Evolutionary conservation across 2,888 invertebrate species (phyloP), one percentile per base, ranked within the genome.

Genomic region (Drosophila pseudotalamancana): DNA sequence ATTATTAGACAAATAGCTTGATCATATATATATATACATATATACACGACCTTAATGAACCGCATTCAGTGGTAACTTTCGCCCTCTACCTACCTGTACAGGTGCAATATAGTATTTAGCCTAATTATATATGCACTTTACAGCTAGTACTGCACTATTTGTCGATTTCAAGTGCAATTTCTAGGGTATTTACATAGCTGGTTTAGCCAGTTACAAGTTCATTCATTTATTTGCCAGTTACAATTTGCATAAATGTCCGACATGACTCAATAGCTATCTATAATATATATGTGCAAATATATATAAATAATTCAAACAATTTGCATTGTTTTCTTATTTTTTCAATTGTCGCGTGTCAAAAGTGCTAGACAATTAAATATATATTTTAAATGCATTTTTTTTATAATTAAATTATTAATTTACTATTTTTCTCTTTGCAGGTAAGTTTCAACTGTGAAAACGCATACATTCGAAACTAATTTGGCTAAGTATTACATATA

Each of bases 181-280:
- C 19, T n/a, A 8, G 50, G 42, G 19, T 60, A 70, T 74, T 72
- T 72, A 54, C 75, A 75, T 70, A 72, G 71, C 64, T 71, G 75
- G n/a, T 35, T 73, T 39, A 42, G 12, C 34, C 40, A 46, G 68
- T 32, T 49, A 39, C 70, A 55, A 70, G 53, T 72, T 72, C 76
- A 75, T 75, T 72, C 72, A 75, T 64, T 23, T 42, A 35, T 49
- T 27, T 27, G 18, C 39, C 46, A 53, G 32, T 25, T 27, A 4
- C 31, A 48, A 61, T 70, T 60, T 54, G 34, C 61, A 67, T 49
- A 49, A 8, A 35, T 34, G 43, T 34, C 71, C n/a, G 40, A 35
- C 6, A 42, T 39, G 40, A 37, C 42, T 68, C 21, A 32, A 37
- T 48, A 48, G 14, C 14, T 16, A 27, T 46, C n/a, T 21, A 34